phyloP scores from a whole-genome alignment of 1,140 invertebrate genomes.

The Penaeus chinensis region DNA sequence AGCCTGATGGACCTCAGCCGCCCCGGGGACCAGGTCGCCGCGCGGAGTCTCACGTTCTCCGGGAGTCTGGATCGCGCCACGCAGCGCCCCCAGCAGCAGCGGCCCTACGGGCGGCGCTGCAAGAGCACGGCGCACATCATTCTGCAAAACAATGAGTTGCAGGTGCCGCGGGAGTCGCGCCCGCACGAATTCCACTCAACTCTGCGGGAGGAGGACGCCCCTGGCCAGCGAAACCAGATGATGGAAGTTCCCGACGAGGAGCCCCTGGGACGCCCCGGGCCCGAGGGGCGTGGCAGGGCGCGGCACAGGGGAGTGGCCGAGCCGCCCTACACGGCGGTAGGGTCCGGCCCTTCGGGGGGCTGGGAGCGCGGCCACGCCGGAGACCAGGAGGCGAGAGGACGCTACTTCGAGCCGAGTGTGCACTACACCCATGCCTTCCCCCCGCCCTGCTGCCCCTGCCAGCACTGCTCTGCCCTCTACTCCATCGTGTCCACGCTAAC shows the following conservation, averaged over 20 bases:
- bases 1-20: constrained; percentile 39
- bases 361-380: background rate
- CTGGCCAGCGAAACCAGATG: too few relatives aligned
- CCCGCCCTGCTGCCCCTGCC: constrained; percentile 45
- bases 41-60: constrained; percentile 51
- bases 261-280: background rate
- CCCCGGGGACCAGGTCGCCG: constrained; percentile 9
- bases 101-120: constrained; percentile 71
- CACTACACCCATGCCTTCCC: background rate
- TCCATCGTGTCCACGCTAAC: constrained; percentile 38
- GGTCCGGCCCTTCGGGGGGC: background rate
- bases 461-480: constrained; percentile 48
- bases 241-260: background rate
- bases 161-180: constrained; percentile 18
- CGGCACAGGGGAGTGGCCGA: background rate
- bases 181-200: constrained; percentile 58
- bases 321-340: background rate
- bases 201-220: background rate
- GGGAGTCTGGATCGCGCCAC: constrained; percentile 30
- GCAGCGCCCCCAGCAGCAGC: constrained; percentile 62
- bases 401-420: background rate
- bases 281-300: constrained; percentile 34
- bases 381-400: background rate
- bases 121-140: constrained; percentile 79
- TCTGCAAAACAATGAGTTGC: constrained; percentile 63